These are phyloP conservation scores for Syrphus vitripennis DNA, from an alignment of 2,888 invertebrate species.

Conservation along the genomic window DNA sequence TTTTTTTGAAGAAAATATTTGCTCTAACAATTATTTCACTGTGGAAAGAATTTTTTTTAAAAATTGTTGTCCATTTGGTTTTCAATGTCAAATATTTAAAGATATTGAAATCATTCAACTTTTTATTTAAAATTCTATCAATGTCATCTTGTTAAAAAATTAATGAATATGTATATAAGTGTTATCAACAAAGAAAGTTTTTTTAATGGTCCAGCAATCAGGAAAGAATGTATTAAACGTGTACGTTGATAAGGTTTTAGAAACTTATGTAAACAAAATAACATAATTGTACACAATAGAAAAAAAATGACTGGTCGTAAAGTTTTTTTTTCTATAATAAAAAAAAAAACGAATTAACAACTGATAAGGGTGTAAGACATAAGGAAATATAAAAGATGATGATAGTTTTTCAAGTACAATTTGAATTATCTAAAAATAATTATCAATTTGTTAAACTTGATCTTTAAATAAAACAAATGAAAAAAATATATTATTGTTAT, in stretches of 20 bases:
- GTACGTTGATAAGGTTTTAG: neutral
- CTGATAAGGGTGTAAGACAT: neutral
- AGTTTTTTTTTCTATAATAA: too few species aligned
- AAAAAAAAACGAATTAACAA: neutral
- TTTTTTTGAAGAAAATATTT: neutral
- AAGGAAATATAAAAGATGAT: neutral
- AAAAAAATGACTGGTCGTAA: neutral
- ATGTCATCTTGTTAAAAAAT: neutral
- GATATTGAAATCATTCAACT: neutral
- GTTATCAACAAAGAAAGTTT: neutral
- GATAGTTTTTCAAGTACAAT: neutral
- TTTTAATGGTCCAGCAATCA: neutral
- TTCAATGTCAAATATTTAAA: neutral
- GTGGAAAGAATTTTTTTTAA: neutral
- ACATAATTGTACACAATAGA: neutral
- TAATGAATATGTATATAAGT: neutral
- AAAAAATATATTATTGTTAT: too few species aligned
- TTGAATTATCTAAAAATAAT: neutral
- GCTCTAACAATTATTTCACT: too few species aligned
- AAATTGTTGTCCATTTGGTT: neutral
- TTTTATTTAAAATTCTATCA: neutral
- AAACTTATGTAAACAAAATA: neutral
- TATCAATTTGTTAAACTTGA: neutral
- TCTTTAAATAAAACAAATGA: neutral
- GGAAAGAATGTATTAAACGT: neutral